Evolutionary conservation across 1,140 invertebrate genomes (phyloP).

Genomic region (Drosophila santomea): DNA sequence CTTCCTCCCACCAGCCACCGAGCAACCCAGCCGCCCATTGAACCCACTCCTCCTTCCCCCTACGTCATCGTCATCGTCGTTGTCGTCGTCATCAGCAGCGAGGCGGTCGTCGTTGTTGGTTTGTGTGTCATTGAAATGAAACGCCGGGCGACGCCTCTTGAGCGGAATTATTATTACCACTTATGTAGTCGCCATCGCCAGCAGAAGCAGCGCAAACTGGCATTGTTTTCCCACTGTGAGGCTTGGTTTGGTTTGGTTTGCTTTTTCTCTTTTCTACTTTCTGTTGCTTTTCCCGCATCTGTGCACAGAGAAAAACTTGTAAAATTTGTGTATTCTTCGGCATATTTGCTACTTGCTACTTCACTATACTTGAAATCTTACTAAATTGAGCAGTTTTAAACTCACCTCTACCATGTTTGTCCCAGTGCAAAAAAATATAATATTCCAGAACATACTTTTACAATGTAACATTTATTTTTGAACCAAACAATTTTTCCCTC

Average conservation of each 20-base stretch:
- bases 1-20: background rate
- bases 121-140: slow-evolving; percentile 84
- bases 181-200: slow-evolving; percentile 68
- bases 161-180: slow-evolving; percentile 84
- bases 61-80: slow-evolving; percentile 16
- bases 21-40: background rate
- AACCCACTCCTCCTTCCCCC: background rate
- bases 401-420: no score
- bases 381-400: no score
- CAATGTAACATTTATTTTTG: no score
- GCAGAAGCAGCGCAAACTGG: slow-evolving; percentile 46
- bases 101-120: slow-evolving; percentile 59
- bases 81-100: slow-evolving; percentile 38
- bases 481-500: slow-evolving; percentile 6
- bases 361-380: no score
- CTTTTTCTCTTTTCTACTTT: slow-evolving; percentile 40
- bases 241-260: slow-evolving; percentile 56
- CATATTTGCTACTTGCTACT: no score
- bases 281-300: slow-evolving; percentile 1
- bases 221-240: slow-evolving; percentile 75
- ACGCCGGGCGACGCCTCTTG: slow-evolving; percentile 79
- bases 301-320: slow-evolving; percentile 17
- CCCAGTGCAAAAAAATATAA: no score
- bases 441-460: no score
- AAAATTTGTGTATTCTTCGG: no score